phyloP scores from a whole-genome alignment of 2,888 invertebrate genomes.

The Hypomecis atomaria region DNA sequence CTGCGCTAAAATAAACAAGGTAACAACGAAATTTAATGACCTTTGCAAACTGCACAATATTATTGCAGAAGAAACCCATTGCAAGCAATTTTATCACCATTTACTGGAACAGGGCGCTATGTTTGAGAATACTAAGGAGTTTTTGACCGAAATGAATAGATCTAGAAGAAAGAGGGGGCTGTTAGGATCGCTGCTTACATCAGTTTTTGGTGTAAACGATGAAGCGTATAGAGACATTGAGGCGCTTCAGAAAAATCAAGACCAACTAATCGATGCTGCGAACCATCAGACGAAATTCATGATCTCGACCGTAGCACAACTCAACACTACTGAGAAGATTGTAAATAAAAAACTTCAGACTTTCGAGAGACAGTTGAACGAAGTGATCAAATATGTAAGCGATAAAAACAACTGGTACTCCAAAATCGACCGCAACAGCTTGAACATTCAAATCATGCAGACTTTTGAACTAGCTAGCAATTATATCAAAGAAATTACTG shows the following conservation, averaged over 20 bases:
- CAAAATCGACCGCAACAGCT: not conserved
- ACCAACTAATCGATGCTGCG: not conserved
- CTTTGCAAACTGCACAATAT: not conserved
- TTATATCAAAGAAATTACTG: slow-evolving; percentile 5
- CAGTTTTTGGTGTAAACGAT: slow-evolving; percentile 6
- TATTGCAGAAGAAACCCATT: not conserved
- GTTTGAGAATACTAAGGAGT: slow-evolving; percentile 2
- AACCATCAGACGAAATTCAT: slow-evolving; percentile 6
- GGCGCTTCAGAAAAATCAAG: slow-evolving; percentile 4
- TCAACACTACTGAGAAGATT: not conserved
- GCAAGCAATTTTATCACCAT: slow-evolving; percentile 5
- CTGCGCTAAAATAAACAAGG: not conserved
- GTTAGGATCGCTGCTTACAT: not conserved
- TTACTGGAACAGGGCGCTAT: not conserved
- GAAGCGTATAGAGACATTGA: slow-evolving; percentile 4
- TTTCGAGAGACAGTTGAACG: not conserved
- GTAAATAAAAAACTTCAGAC: not conserved
- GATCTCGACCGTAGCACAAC: not conserved
- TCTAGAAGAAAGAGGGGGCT: slow-evolving; percentile 3
- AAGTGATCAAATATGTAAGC: not conserved
- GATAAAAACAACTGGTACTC: not conserved
- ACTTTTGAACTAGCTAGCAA: slow-evolving; percentile 4
- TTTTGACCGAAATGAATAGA: not conserved
- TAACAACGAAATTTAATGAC: not conserved
- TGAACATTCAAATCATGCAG: slow-evolving; percentile 2